Evolutionary conservation across 2,113 vertebrate species (phyloP), one percentile per base, ranked within the genome.

Genomic region (Oreochromis niloticus): DNA sequence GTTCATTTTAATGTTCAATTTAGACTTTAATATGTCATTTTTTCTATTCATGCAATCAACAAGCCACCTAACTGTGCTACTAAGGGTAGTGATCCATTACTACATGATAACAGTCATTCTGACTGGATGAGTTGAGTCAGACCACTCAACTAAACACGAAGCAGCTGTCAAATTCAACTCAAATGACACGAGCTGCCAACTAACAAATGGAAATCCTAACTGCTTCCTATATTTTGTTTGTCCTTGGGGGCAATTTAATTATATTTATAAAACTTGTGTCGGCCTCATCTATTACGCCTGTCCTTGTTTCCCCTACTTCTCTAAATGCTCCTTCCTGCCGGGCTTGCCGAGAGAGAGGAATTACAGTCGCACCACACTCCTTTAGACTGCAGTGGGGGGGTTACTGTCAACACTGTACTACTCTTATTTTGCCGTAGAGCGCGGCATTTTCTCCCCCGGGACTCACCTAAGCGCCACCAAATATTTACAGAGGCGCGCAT

Each of bases 221-320:
- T 48, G 82, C 78, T 82, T 80, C 3, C 27, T 84, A 57, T 46
- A 78, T 85, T 88, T 57, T 86, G 30, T 87, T 87, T 88, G 89
- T 90, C 91, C 95, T 94, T 93, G 88, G 71, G 63, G 57, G 43
- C 86, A 82, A 85, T 88, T 91, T 82, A 19, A 92, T 94, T 73
- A 79, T 85, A 63, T 90, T 83, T 88, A 61, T 86, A 52, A 91
- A 88, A 84, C 16, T 27, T 61, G 86, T 82, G 80, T 80, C 68
- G 82, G 32, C 81, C 82, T 88, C 82, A 85, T 90, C 78, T 83
- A 41, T 88, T 89, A 57, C 9, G 73, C 68, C 82, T 84, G 88
- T 87, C 91, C 92, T 92, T 89, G 93, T 87, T 93, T 90, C 66
- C 85, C 80, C 41, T 80, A 22, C 80, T 82, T 81, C 54, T 39